These are phyloP conservation scores for Lithophane ornitopus DNA, from an alignment of 2,888 invertebrate species.

Conservation along the genomic window DNA sequence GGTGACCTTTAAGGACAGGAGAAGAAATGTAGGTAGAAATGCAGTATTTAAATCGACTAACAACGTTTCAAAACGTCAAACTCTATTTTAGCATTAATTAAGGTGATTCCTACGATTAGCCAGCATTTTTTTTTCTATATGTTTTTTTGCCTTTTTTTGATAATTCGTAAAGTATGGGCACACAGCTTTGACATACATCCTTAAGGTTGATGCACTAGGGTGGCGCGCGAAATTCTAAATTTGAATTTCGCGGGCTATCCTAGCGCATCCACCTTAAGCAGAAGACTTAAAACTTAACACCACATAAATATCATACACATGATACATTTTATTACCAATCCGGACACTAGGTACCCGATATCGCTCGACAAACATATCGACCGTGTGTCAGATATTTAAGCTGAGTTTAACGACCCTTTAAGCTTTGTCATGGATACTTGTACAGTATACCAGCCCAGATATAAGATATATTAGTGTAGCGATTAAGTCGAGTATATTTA, in stretches of 20 bases:
- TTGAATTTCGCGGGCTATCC: too few species aligned
- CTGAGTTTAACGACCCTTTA: conserved; percentile 76
- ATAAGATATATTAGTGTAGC: conserved; percentile 49
- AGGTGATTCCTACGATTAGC: too few species aligned
- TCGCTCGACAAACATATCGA: conserved; percentile 66
- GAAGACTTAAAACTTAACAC: conserved; percentile 7
- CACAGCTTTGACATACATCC: too few species aligned
- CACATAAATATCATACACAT: neutral
- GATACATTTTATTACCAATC: conserved; percentile 14
- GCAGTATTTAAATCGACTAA: neutral
- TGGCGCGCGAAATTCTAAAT: too few species aligned
- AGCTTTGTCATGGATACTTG: conserved; percentile 72
- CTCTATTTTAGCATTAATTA: too few species aligned
- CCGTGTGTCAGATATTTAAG: conserved; percentile 76
- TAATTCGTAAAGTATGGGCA: too few species aligned
- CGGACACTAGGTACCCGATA: conserved; percentile 21
- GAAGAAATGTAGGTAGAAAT: neutral
- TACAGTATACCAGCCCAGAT: conserved; percentile 62
- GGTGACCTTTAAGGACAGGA: neutral
- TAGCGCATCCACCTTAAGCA: too few species aligned
- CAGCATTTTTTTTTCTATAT: too few species aligned
- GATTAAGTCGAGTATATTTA: conserved; percentile 28
- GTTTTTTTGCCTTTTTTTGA: neutral
- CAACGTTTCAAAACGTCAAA: too few species aligned
- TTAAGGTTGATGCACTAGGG: too few species aligned